Evolutionary conservation across 2,797 vertebrate species (phyloP).

Genomic region (Ptychadena robeensis): DNA sequence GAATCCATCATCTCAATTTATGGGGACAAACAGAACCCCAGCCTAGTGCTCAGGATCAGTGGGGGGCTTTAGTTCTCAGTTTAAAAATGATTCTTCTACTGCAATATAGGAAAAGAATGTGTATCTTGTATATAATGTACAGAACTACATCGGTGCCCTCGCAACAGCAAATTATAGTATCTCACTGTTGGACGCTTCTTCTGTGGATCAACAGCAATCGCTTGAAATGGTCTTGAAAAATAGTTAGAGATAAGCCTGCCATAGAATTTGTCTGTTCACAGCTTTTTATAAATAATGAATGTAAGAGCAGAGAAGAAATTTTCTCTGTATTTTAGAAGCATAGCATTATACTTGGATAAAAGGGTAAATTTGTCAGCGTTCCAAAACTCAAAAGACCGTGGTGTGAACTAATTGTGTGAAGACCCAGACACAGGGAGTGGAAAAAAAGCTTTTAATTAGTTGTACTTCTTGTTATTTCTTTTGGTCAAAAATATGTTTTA

Average conservation of each 20-base stretch:
- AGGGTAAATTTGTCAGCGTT: neutral
- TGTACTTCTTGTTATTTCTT: neutral
- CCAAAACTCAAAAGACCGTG: neutral
- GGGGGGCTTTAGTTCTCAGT: neutral
- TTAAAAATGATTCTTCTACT: neutral
- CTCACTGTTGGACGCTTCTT: slow-evolving; percentile 2
- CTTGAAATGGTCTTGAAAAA: neutral
- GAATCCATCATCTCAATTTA: neutral
- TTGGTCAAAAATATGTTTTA: neutral
- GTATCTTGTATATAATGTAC: neutral
- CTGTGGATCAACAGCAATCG: neutral
- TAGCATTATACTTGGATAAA: neutral
- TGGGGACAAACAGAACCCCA: neutral
- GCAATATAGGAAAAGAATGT: neutral
- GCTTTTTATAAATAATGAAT: neutral
- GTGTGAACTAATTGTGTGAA: neutral
- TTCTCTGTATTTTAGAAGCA: neutral
- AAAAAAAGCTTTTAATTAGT: neutral
- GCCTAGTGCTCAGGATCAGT: neutral
- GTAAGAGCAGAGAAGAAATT: neutral
- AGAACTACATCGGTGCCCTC: neutral
- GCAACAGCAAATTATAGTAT: neutral
- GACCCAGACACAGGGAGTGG: neutral
- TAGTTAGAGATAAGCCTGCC: neutral
- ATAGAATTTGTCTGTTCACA: neutral